Percentiles rank a stretch among this genome's conserved stretches.
Evolutionary conservation across 2,113 vertebrate species (phyloP).

Genomic region (Sinocyclocheilus grahami): DNA sequence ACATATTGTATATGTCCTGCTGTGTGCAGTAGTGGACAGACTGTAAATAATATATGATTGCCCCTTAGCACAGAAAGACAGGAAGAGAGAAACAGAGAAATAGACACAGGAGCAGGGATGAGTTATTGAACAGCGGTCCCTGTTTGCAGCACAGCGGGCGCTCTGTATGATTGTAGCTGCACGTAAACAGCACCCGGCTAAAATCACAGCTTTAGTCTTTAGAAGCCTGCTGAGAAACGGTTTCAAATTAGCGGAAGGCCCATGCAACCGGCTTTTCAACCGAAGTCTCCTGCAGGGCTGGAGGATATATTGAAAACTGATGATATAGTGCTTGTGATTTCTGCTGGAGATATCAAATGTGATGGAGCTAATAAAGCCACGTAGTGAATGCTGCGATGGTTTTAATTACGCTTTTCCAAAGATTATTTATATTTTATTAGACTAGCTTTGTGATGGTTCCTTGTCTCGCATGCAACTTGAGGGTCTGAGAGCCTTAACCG

Average conservation of each 20-base stretch:
- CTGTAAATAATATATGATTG: conserved; percentile 3
- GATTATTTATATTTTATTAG: neutral
- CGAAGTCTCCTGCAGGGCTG: too few relatives aligned
- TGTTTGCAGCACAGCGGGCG: conserved; percentile 41
- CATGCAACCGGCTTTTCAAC: too few relatives aligned
- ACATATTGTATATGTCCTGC: conserved; percentile 9
- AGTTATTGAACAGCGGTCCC: conserved; percentile 26
- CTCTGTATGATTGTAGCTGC: conserved; percentile 35
- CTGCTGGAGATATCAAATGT: neutral
- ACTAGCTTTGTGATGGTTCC: neutral
- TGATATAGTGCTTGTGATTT: too few relatives aligned
- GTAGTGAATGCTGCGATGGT: neutral
- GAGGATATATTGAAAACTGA: too few relatives aligned
- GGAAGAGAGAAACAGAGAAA: neutral
- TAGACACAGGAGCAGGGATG: neutral
- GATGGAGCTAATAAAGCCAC: neutral
- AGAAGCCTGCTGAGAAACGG: conserved; percentile 44
- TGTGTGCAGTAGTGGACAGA: conserved; percentile 23
- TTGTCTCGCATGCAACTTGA: neutral
- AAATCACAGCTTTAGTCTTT: conserved; percentile 41
- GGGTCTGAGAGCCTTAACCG: too few relatives aligned
- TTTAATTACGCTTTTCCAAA: neutral
- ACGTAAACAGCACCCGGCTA: conserved; percentile 28
- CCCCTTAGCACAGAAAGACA: conserved; percentile 15
- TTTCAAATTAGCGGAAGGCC: conserved; percentile 24